These are phyloP conservation scores for Silurus glanis DNA, from an alignment of 2,113 vertebrate species.

Conservation along the genomic window DNA sequence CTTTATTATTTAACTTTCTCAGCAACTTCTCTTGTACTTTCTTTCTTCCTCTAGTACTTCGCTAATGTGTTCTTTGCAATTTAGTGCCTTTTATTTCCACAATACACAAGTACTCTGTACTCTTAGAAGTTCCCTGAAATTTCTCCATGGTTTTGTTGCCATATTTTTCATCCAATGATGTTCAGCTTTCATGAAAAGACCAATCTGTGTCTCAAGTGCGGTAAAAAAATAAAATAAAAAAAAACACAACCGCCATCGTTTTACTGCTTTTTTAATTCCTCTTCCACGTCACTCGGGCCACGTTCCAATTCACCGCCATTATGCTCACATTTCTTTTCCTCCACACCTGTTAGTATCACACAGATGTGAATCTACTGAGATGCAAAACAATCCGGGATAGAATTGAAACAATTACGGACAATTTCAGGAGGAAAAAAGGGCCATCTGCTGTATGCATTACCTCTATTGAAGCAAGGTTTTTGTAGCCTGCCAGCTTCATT, in stretches of 20 bases:
- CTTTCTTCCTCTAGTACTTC: slow-evolving; percentile 8
- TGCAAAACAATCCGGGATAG: slow-evolving; percentile 82
- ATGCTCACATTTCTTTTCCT: slow-evolving; percentile 73
- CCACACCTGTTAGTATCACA: slow-evolving; percentile 88
- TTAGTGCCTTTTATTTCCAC: slow-evolving; percentile 15
- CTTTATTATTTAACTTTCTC: slow-evolving; percentile 41
- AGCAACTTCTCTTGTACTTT: slow-evolving; percentile 28
- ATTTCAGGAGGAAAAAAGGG: slow-evolving; percentile 75
- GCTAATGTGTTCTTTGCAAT: slow-evolving; percentile 5
- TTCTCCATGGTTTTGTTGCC: neutral
- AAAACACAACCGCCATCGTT: slow-evolving; percentile 72
- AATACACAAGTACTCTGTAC: neutral
- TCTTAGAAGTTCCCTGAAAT: slow-evolving; percentile 3
- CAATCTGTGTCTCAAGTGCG: slow-evolving; percentile 83
- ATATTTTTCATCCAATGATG: neutral
- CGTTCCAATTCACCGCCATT: slow-evolving; percentile 69
- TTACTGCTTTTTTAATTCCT: slow-evolving; percentile 72
- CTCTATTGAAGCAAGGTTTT: slow-evolving; percentile 69
- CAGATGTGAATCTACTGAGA: slow-evolving; percentile 81
- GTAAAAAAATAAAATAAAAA: slow-evolving; percentile 72
- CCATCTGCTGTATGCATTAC: slow-evolving; percentile 86
- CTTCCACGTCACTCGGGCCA: slow-evolving; percentile 69
- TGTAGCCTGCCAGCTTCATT: slow-evolving; percentile 50
- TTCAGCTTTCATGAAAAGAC: slow-evolving; percentile 73
- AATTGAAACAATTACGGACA: slow-evolving; percentile 87